These are phyloP conservation scores for Rhynchonycteris naso DNA, from an alignment of 2,797 vertebrate genomes.

Conservation along the genomic window DNA sequence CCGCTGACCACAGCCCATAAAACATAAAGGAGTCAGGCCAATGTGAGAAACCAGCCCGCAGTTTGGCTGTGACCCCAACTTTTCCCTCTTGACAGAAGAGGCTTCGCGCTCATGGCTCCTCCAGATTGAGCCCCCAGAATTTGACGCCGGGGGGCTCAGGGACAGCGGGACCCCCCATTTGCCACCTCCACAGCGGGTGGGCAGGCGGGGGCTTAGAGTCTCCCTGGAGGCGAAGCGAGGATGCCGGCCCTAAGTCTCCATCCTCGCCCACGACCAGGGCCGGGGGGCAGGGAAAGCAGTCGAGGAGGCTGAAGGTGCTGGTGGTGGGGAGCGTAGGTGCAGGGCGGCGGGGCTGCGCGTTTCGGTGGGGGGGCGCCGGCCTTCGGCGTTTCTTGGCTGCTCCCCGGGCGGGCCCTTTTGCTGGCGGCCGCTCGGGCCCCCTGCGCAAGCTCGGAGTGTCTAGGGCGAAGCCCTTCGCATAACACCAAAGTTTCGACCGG, in stretches of 20 bases:
- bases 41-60: background rate
- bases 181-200: slow-evolving; percentile 88
- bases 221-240: slow-evolving; percentile 85
- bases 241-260: slow-evolving; percentile 87
- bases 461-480: slow-evolving; percentile 86
- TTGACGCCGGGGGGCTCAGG: slow-evolving; percentile 88
- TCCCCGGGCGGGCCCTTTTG: slow-evolving; percentile 66
- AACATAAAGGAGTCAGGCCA: background rate
- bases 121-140: slow-evolving; percentile 84
- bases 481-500: slow-evolving; percentile 88
- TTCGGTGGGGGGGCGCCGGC: slow-evolving; percentile 77
- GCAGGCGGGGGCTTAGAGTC: slow-evolving; percentile 81
- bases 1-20: background rate
- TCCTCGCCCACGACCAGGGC: slow-evolving; percentile 88
- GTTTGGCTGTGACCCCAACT: background rate
- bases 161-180: slow-evolving; percentile 86
- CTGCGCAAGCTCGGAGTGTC: slow-evolving; percentile 85
- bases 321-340: slow-evolving; percentile 77
- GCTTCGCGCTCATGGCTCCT: slow-evolving; percentile 72
- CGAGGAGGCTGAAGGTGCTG: slow-evolving; percentile 87
- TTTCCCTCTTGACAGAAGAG: background rate
- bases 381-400: slow-evolving; percentile 79
- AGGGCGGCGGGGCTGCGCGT: slow-evolving; percentile 79
- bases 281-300: slow-evolving; percentile 87
- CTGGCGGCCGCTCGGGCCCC: slow-evolving; percentile 71